Base-by-base conservation (phyloP, 2,113 vertebrate genomes). In the Fukomys damarensis region DNA sequence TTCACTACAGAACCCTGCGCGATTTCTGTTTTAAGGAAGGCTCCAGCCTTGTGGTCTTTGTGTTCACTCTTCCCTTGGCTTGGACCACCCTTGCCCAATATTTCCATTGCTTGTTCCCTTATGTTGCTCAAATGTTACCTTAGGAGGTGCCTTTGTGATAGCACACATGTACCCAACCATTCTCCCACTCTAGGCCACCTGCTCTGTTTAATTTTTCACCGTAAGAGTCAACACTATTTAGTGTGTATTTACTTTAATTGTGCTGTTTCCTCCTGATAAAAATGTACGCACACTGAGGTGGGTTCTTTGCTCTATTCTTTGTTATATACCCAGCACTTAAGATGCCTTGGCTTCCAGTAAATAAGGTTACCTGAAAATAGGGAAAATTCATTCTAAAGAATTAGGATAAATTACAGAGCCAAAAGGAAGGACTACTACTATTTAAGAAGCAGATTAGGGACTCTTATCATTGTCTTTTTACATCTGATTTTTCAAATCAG, bases 281-380 rank as follows among this genome's bases (percentile, higher is more conserved):
- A 86, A 79, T 14, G 9, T 43, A 80, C 77, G 41, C 20, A 83
- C 66, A 63, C 12, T 11, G 7, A 80, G 41, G 81, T 3, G 14
- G 56, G 30, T 87, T 5, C 58, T 59, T 81, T 43, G 3, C 30
- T 90, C 82, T 79, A 63, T n/a, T 70, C 92, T 89, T 58, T 65
- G 68, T 38, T 82, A 32, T 24, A 59, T 63, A 7, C 5, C 17
- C 80, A 85, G 54, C 19, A 56, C 17, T 17, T 22, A 43, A 66
- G 13, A 89, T 3, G 58, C 28, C 65, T 79, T 56, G 24, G 41
- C 87, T 59, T 72, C 72, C 3, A 54, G 19, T 63, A 94, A 79
- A 70, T 85, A 49, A 95, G 58, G 41, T 32, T 74, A 70, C 9
- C 38, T 82, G 17, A 94, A 92, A 84, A 86, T 76, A 87, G 95